Conservation (phyloP, 2,113 vertebrate species). For the Anhinga rufa region DNA sequence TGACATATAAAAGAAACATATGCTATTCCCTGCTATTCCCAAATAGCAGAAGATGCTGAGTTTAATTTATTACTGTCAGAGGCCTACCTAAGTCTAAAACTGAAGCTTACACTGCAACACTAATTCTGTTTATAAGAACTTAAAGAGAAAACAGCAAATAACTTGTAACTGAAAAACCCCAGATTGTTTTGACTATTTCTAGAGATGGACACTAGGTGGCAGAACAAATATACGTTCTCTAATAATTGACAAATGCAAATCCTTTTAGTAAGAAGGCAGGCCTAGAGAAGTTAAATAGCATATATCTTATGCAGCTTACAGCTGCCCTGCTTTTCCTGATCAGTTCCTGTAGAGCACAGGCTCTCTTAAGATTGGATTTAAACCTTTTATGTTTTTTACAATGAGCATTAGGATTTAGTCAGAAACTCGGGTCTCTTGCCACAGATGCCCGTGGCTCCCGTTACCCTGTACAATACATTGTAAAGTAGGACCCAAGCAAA, state of each 20-base stretch:
- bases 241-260: neutral
- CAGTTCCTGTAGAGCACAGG: neutral
- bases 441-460: neutral
- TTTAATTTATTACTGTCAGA: neutral
- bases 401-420: fast-evolving
- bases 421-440: neutral
- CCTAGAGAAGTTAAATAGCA: neutral
- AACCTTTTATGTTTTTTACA: neutral
- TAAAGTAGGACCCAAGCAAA: neutral
- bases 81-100: neutral
- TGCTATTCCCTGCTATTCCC: neutral
- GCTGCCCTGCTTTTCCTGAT: neutral
- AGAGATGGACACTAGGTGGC: constrained; percentile 43
- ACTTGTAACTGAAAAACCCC: neutral
- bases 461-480: neutral
- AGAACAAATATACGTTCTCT: neutral
- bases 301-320: neutral
- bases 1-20: neutral
- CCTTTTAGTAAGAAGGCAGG: neutral
- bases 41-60: neutral
- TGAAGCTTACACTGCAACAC: neutral
- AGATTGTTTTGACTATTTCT: neutral
- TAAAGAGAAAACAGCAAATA: neutral
- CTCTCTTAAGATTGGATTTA: neutral
- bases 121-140: neutral